Conservation (phyloP, 2,797 vertebrate species). For the Spondyliosoma cantharus region DNA sequence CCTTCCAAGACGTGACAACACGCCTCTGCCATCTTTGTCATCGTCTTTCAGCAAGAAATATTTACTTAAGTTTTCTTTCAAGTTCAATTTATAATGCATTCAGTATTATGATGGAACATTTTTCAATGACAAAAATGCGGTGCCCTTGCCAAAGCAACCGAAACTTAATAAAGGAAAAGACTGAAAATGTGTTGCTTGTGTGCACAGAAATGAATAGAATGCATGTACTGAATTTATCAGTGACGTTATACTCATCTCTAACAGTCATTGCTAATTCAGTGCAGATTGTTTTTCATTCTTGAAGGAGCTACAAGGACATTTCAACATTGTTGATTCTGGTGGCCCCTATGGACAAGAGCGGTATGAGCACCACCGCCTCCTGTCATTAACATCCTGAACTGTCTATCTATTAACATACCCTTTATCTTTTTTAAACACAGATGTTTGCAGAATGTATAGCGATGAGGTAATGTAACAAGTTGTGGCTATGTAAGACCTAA, state of each 20-base stretch:
- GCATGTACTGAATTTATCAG: conserved; percentile 5
- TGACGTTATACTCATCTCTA: background rate
- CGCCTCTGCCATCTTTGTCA: background rate
- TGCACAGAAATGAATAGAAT: background rate
- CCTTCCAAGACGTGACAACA: background rate
- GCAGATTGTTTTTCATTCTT: background rate
- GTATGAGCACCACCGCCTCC: too few species aligned
- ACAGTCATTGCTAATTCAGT: background rate
- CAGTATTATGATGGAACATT: background rate
- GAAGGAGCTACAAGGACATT: too few species aligned
- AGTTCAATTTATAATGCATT: background rate
- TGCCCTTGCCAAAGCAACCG: background rate
- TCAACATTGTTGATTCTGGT: too few species aligned
- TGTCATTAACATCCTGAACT: too few species aligned
- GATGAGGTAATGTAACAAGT: too few species aligned
- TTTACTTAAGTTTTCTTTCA: background rate
- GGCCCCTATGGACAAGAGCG: too few species aligned
- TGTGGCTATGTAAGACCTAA: too few species aligned
- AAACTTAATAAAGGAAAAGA: background rate
- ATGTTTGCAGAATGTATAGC: too few species aligned
- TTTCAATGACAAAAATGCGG: background rate
- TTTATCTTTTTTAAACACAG: too few species aligned
- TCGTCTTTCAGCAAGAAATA: background rate
- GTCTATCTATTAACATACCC: too few species aligned
- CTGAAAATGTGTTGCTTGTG: conserved; percentile 1